Evolutionary conservation across 1,140 invertebrate species (phyloP), one percentile per base, ranked within the genome.

Genomic region (Lepidotrigona ventralis): DNA sequence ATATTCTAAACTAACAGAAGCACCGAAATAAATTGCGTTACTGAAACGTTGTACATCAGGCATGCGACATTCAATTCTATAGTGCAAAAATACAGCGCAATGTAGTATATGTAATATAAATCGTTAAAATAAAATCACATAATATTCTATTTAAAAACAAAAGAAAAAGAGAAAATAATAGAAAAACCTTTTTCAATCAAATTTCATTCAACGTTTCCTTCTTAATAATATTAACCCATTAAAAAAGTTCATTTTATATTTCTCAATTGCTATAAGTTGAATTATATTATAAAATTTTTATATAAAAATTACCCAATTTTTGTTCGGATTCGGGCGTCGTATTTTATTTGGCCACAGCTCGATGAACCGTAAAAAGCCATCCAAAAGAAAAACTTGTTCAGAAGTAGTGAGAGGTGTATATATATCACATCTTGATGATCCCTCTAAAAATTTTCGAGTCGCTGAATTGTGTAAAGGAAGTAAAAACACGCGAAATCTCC

Each of bases 271-370:
- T 33, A 54, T 26, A 15, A 53, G 19, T 29, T 21, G 54, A 58
- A 71, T 64, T 66, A 29, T 51, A 6, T 68, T 51, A 19, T 14
- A 68, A 90, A 85, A 79, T 80, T 78, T 23, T 11, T 72, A 79
- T 26, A n/a, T 56, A 9, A 73, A 78, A 81, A 53, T 94, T 93
- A 94, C 94, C 93, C 92, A 94, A 81, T 97, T 96, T 91, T 96
- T 96, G 64, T 94, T 94, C 8, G 93, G 95, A 92, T 95, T 95
- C 23, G 96, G 96, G 86, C 97, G 94, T 91, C 97, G 97, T 90
- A 99, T 97, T 94, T 98, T 98, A 94, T 99, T 99, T 46, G 99
- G 95, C 93, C 96, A 97, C 0, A 96, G 96, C 94, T 99, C 98
- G 19, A 98, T 96, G 91, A 99, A 98, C 86, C 97, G 96, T 11